Evolutionary conservation across 1,140 invertebrate species (phyloP), one percentile per base, ranked within the genome.

Genomic region (Ips nitidus): DNA sequence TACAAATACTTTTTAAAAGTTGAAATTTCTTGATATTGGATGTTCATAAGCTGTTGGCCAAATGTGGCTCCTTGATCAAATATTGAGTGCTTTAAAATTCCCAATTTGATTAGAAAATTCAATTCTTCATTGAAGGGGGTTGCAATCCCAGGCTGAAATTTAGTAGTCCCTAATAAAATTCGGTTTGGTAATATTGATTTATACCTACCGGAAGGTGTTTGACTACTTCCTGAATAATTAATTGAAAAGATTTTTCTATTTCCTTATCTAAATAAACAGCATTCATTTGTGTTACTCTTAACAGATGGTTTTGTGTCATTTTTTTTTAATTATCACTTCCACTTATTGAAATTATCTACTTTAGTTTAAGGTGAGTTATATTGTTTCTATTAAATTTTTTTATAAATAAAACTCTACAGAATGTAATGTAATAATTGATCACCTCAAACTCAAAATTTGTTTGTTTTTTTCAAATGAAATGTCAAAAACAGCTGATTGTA

Each of bases 231-330:
- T 74, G 57, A 40, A 79, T 53, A 57, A 77, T 68, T 57, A 73
- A 70, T 58, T 71, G 71, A 6, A 80, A 74, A 36, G 73, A 56
- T 57, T 76, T 79, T 41, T 74, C 69, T 56, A 81, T 77, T 75
- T 81, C 79, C 38, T 76, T 76, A 63, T 81, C 79, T 6, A 81
- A 72, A 72, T 78, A 78, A 64, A 80, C 70, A 41, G 80, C 78
- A 71, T 81, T 80, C 69, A 81, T 76, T 72, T 81, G 79, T 1
- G 76, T 78, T 37, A 81, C 76, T 2, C 78, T 70, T 50, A 80
- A 69, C 69, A 80, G 76, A 67, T 75, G 76, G 62, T 73, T 73
- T 60, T 73, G 70, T 4, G 47, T 4, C 76, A 78, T 77, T 69
- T 71, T 67, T 47, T 22, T 22, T 22, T 22, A 22, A 22, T 22